A percentile compares a stretch with the other conserved stretches of the same genome.
Conservation (phyloP, 2,888 invertebrate species). For the Dolichomitus sp. region DNA sequence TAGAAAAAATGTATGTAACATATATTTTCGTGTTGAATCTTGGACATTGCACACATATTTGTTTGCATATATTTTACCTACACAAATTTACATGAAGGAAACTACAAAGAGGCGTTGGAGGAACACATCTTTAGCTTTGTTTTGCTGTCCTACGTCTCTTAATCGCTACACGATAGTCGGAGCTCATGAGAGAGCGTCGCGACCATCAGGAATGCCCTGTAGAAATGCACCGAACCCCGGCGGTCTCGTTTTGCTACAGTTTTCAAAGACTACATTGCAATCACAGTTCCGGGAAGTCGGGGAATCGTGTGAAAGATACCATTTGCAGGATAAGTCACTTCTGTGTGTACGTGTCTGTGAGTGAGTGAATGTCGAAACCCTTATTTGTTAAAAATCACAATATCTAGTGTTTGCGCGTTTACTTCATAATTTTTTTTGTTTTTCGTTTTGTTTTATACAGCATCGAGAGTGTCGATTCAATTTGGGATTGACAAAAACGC, state of each 20-base stretch:
- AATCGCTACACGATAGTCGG: constrained; percentile 61
- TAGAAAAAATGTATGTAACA: no score
- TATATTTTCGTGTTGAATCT: no score
- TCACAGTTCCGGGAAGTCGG: constrained; percentile 54
- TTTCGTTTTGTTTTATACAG: constrained; percentile 39
- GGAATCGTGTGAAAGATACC: constrained; percentile 59
- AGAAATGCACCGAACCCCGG: constrained; percentile 78
- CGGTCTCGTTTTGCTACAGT: constrained; percentile 58
- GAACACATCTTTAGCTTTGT: constrained; percentile 40
- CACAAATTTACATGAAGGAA: no score
- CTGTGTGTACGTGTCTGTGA: constrained; percentile 68
- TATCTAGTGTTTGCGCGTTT: constrained; percentile 30
- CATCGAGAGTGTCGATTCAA: neutral
- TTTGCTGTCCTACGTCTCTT: constrained; percentile 56
- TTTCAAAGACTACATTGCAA: constrained; percentile 36
- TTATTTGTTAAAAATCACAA: constrained; percentile 55
- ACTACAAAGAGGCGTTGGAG: constrained; percentile 36
- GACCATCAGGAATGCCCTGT: constrained; percentile 78
- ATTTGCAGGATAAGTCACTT: constrained; percentile 76
- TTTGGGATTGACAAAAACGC: constrained; percentile 54
- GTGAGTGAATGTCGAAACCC: constrained; percentile 42
- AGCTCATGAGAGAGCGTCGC: constrained; percentile 47
- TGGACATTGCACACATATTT: no score
- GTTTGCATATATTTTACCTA: no score
- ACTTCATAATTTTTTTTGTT: constrained; percentile 15